Evolutionary conservation across 2,797 vertebrate genomes (phyloP).

Genomic region (Fundulus diaphanus): DNA sequence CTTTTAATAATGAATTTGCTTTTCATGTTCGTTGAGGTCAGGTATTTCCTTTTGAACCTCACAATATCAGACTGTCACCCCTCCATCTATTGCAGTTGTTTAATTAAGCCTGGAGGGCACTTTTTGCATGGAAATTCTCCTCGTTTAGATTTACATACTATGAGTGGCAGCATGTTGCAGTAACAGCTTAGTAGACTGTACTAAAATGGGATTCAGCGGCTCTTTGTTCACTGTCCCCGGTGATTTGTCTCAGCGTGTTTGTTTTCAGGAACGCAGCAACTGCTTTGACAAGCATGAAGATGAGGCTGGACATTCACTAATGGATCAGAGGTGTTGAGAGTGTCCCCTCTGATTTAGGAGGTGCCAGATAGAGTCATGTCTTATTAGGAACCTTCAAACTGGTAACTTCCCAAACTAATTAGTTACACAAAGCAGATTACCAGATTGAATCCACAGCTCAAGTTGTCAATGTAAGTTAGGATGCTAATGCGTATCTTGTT

Average conservation of each 20-base stretch:
- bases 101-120: background rate
- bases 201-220: background rate
- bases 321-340: slow-evolving; percentile 42
- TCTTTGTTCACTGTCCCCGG: slow-evolving; percentile 22
- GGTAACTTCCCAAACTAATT: slow-evolving; percentile 33
- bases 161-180: background rate
- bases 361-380: slow-evolving; percentile 31
- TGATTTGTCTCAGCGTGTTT: slow-evolving; percentile 32
- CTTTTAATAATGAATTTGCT: background rate
- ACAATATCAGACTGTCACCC: background rate
- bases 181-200: slow-evolving; percentile 11
- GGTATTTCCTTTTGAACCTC: background rate
- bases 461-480: slow-evolving; percentile 16
- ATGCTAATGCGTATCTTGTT: too few relatives aligned
- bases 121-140: background rate
- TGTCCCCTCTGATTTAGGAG: slow-evolving; percentile 40
- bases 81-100: background rate
- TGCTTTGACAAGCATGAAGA: slow-evolving; percentile 52
- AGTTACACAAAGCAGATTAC: slow-evolving; percentile 26
- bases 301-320: slow-evolving; percentile 50
- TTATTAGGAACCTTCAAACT: slow-evolving; percentile 19
- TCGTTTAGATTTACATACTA: background rate
- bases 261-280: slow-evolving; percentile 27
- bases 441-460: slow-evolving; percentile 13
- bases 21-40: background rate